Conservation (phyloP, 2,888 invertebrate genomes). For the Eulithis prunata region DNA sequence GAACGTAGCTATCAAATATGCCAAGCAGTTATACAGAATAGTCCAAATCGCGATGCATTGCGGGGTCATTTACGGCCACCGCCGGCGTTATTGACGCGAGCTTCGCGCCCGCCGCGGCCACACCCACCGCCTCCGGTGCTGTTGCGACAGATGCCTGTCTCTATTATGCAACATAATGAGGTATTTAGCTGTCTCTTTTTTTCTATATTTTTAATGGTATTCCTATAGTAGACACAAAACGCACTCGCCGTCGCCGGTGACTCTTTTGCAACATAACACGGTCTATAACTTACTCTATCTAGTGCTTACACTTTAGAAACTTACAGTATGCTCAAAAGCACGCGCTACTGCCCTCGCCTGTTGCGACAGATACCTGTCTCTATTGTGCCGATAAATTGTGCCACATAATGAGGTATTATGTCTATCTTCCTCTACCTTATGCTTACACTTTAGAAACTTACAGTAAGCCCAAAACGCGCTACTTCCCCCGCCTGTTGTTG, state of each 20-base stretch:
- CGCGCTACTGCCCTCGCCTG: too few species aligned
- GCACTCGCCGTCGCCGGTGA: too few species aligned
- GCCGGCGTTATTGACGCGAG: slow-evolving; percentile 88
- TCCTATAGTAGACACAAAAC: too few species aligned
- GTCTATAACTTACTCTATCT: not conserved
- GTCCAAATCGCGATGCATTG: slow-evolving; percentile 94
- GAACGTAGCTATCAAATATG: slow-evolving; percentile 98
- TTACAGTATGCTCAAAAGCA: too few species aligned
- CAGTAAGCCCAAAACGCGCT: too few species aligned
- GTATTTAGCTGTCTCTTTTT: slow-evolving; percentile 43
- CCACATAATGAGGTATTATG: not conserved
- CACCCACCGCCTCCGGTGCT: slow-evolving; percentile 78
- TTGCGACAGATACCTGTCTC: too few species aligned
- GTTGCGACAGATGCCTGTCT: slow-evolving; percentile 86
- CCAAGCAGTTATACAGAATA: slow-evolving; percentile 96
- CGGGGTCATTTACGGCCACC: slow-evolving; percentile 94
- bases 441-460: not conserved
- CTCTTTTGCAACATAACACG: too few species aligned
- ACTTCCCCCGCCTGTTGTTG: too few species aligned
- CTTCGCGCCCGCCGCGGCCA: slow-evolving; percentile 66
- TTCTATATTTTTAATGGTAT: not conserved
- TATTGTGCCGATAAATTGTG: too few species aligned
- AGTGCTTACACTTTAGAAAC: not conserved
- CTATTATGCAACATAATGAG: slow-evolving; percentile 80
- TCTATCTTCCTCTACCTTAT: not conserved